These are phyloP conservation scores for Drymonia ruficornis DNA, from an alignment of 2,888 invertebrate species.

Conservation along the genomic window DNA sequence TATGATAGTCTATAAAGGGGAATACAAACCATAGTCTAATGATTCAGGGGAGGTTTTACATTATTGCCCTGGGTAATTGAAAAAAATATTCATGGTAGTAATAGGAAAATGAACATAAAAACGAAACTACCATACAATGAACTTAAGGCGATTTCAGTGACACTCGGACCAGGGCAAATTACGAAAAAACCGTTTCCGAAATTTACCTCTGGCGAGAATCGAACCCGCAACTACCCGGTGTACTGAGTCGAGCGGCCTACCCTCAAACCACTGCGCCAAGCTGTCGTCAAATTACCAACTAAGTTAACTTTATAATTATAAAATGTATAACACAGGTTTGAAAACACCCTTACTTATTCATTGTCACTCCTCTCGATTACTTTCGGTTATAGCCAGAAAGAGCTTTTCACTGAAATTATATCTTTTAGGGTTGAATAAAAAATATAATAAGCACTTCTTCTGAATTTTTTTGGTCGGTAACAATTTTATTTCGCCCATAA, in stretches of 20 bases:
- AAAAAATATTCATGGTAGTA: not conserved
- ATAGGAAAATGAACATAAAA: too few species aligned
- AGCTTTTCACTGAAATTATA: conserved; percentile 37
- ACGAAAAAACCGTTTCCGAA: too few species aligned
- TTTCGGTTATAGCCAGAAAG: conserved; percentile 35
- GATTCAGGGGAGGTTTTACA: conserved; percentile 12
- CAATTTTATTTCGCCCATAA: conserved; percentile 20
- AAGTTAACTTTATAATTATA: not conserved
- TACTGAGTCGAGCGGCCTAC: too few species aligned
- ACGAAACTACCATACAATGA: too few species aligned
- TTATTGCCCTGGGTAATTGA: not conserved
- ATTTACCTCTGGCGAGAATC: too few species aligned
- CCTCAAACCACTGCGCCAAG: too few species aligned
- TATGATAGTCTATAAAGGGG: conserved; percentile 55
- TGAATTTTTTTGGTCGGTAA: conserved; percentile 16
- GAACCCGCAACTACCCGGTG: too few species aligned
- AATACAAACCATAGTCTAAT: conserved; percentile 42
- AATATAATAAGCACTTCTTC: conserved; percentile 29
- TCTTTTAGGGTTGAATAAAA: conserved; percentile 35
- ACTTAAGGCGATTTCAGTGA: too few species aligned
- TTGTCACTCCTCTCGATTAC: conserved; percentile 51
- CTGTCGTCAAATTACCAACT: too few species aligned
- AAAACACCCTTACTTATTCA: conserved; percentile 32
- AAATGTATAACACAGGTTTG: not conserved
- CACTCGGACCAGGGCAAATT: too few species aligned